Evolutionary conservation across 2,888 invertebrate species (phyloP).

Genomic region (Elmis aenea): DNA sequence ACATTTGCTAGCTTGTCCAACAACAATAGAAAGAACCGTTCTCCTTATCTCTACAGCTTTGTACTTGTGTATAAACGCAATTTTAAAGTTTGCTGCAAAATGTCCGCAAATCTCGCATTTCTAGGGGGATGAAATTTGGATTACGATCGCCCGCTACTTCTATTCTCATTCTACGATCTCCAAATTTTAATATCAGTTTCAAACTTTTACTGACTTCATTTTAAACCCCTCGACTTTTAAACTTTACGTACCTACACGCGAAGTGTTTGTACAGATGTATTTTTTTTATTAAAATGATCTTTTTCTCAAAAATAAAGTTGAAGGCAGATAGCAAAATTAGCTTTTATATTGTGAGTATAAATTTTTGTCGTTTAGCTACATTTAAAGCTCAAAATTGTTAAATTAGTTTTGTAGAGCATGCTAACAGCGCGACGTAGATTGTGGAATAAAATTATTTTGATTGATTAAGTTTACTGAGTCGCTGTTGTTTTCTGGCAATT

Average conservation of each 20-base stretch:
- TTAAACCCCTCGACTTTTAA: conserved; percentile 19
- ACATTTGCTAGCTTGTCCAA: conserved; percentile 13
- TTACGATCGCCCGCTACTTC: conserved; percentile 21
- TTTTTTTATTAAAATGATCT: conserved; percentile 8
- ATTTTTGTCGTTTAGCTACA: no score
- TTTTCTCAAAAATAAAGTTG: no score
- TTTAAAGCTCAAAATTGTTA: no score
- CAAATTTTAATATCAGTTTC: conserved; percentile 27
- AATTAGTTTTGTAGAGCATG: no score
- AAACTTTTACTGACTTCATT: conserved; percentile 21
- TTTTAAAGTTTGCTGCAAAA: conserved; percentile 21
- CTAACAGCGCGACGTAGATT: no score
- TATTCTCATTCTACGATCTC: conserved; percentile 19
- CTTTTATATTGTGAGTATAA: no score
- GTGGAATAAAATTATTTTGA: no score
- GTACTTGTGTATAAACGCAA: conserved; percentile 19
- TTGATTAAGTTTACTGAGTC: no score
- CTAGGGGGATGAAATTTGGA: conserved; percentile 19
- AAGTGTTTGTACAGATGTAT: conserved; percentile 18
- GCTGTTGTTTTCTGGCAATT: no score
- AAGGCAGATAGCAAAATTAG: no score
- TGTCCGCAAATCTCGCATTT: conserved; percentile 11
- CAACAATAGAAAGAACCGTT: conserved; percentile 15
- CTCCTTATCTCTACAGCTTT: conserved; percentile 19
- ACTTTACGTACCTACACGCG: conserved; percentile 9